Evolutionary conservation across 2,888 invertebrate genomes (phyloP).

Genomic region (Luperina testacea): DNA sequence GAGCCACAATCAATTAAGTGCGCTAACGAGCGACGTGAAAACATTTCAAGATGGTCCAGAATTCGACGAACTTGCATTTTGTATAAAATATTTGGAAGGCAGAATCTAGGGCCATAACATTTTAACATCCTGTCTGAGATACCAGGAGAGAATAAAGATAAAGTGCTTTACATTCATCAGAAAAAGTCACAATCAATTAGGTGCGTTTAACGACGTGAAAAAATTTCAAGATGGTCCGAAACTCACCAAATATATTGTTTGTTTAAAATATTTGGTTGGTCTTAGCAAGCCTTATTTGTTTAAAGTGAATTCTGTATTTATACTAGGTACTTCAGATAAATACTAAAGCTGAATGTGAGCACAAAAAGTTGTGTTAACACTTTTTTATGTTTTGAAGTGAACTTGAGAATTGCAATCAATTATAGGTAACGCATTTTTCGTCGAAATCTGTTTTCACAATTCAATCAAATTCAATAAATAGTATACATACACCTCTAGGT

Average conservation of each 20-base stretch:
- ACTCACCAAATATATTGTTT: constrained; percentile 36
- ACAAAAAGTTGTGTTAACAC: constrained; percentile 26
- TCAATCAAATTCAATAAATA: constrained; percentile 21
- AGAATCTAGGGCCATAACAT: constrained; percentile 16
- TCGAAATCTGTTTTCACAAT: neutral
- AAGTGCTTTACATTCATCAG: constrained; percentile 29
- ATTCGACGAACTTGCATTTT: constrained; percentile 4
- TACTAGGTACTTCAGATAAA: neutral
- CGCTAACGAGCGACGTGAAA: neutral
- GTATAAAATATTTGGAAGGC: constrained; percentile 28
- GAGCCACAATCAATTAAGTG: constrained; percentile 34
- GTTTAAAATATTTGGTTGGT: constrained; percentile 41
- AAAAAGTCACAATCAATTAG: constrained; percentile 39
- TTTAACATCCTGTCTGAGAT: constrained; percentile 12
- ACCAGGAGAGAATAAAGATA: constrained; percentile 38
- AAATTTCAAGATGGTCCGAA: constrained; percentile 7
- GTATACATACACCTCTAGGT: neutral
- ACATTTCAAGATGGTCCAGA: neutral
- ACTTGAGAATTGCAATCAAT: neutral
- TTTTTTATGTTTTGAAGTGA: constrained; percentile 7
- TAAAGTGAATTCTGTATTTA: constrained; percentile 8
- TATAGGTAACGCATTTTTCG: neutral
- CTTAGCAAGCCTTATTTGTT: constrained; percentile 39
- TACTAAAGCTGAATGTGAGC: neutral
- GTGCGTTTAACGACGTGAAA: constrained; percentile 23